Evolutionary conservation across 2,888 invertebrate genomes (phyloP), one percentile per base, ranked within the genome.

Genomic region (Eristalis pertinax): DNA sequence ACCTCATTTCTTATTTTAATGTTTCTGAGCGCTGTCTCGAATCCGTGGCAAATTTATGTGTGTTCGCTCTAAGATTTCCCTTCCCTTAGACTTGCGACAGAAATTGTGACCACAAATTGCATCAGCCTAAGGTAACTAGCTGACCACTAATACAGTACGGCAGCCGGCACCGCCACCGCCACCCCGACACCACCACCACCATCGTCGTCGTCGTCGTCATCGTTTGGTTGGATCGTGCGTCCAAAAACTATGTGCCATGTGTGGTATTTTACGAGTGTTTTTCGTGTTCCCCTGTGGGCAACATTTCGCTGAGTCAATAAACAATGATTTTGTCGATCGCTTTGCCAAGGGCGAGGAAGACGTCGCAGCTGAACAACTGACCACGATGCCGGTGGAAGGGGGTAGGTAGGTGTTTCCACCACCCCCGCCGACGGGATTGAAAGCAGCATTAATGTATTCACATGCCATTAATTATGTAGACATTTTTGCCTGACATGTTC

Each of bases 21-120:
- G 19, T 24, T 74, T 74, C 56, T 19, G 24, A 50, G 13, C 72
- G 7, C 4, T 1, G 8, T 38, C 13, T 15, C 65, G 32, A 50
- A 29, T 74, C 50, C 80, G 67, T 79, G 79, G 72, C 78, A 78
- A 35, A 29, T 8, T 32, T 32, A 10, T 1, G 32, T 50, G 22
- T 65, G 24, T 35, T 38, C 38, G 64, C 64, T 56, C 35, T 58
- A 43, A 78, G 24, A 64, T 19, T 70, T 76, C 35, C 22, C 50
- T 73, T 78, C 56, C 50, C 43, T 72, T 62, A 11, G 64, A 65
- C n/a, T n/a, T n/a, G n/a, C n/a, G 32, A 41, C 67, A 82, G 83
- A 83, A 83, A 84, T 84, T 43, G 43, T 69, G 63, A 74, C 68
- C 32, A 64, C 64, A 69, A 78, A 84, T 84, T 84, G 73, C 83